Evolutionary conservation across 2,888 invertebrate genomes (phyloP).

Genomic region (Scotopteryx bipunctaria): DNA sequence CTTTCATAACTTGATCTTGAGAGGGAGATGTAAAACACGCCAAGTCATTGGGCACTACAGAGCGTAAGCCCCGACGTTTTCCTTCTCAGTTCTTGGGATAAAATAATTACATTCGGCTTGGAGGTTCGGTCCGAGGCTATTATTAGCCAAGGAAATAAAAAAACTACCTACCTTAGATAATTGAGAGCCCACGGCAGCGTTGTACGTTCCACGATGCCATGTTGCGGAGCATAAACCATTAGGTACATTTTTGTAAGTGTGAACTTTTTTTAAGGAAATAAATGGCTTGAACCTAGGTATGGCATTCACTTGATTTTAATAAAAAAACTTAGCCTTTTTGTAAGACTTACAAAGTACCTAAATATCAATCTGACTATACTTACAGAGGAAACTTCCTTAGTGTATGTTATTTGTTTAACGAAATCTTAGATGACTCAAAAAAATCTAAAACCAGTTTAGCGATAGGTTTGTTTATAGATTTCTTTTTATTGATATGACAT

Average conservation of each 20-base stretch:
- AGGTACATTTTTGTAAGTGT: conserved; percentile 6
- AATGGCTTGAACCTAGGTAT: neutral
- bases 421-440: no score
- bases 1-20: conserved; percentile 40
- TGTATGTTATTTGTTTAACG: no score
- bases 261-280: conserved; percentile 4
- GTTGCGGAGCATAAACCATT: no score
- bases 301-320: no score
- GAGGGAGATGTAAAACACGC: conserved; percentile 52
- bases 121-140: conserved; percentile 40
- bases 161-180: conserved; percentile 46
- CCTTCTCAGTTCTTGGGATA: conserved; percentile 72
- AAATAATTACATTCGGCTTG: conserved; percentile 68
- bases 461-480: no score
- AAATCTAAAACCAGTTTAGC: no score
- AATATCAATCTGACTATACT: no score
- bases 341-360: no score
- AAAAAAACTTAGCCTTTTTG: no score
- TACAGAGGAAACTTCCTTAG: no score
- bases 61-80: conserved; percentile 71
- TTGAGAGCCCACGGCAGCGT: conserved; percentile 45
- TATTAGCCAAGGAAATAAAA: conserved; percentile 58
- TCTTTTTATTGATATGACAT: no score
- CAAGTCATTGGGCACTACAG: conserved; percentile 66
- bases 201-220: conserved; percentile 9